These are phyloP conservation scores for Callocephalon fimbriatum DNA, from an alignment of 2,113 vertebrate genomes.

Conservation along the genomic window DNA sequence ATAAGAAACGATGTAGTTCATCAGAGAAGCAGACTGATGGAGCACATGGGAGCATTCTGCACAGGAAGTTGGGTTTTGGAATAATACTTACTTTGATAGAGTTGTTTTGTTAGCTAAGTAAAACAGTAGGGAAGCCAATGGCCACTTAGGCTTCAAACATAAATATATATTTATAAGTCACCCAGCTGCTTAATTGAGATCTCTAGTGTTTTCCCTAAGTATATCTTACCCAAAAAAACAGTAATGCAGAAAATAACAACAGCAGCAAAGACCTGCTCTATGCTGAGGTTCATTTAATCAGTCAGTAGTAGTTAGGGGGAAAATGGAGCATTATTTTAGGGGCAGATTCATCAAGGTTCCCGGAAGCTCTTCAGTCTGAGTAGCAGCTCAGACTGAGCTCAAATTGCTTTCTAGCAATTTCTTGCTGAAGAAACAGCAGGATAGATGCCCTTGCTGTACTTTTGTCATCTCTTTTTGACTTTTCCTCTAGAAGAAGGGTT, in stretches of 20 bases:
- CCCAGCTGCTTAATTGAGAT: slow-evolving; percentile 85
- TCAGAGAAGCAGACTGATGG: slow-evolving; percentile 87
- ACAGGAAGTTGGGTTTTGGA: slow-evolving; percentile 92
- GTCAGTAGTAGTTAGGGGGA: slow-evolving; percentile 21
- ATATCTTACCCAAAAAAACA: slow-evolving; percentile 68
- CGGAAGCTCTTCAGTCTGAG: neutral
- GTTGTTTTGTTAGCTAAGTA: slow-evolving; percentile 91
- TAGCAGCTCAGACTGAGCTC: neutral
- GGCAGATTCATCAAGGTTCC: neutral
- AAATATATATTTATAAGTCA: slow-evolving; percentile 88
- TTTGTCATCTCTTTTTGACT: neutral
- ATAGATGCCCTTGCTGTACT: neutral
- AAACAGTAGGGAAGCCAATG: slow-evolving; percentile 91
- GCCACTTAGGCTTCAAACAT: slow-evolving; percentile 89
- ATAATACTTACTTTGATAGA: slow-evolving; percentile 93
- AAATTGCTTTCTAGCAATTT: neutral
- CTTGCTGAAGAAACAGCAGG: neutral
- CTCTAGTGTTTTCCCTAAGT: slow-evolving; percentile 75
- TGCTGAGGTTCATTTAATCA: slow-evolving; percentile 67
- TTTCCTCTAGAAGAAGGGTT: neutral
- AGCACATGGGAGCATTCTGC: slow-evolving; percentile 87
- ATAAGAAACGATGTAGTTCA: slow-evolving; percentile 93
- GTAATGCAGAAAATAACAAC: slow-evolving; percentile 65
- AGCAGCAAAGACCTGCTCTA: slow-evolving; percentile 47
- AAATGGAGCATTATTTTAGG: slow-evolving; percentile 50